Base-by-base conservation (phyloP, 1,140 invertebrate genomes). In the Papilio polyxenes region DNA sequence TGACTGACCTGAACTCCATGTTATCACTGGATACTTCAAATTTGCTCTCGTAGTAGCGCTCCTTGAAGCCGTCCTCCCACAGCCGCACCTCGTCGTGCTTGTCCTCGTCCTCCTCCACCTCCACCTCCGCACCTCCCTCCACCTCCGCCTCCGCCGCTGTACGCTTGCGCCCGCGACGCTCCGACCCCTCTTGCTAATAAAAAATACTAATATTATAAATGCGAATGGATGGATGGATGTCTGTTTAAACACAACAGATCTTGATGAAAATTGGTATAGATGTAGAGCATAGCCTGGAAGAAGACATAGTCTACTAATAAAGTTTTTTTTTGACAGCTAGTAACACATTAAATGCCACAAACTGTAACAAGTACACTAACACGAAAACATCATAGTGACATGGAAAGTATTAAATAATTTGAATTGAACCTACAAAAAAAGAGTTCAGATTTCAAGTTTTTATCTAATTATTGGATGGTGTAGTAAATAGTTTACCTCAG, bases 51-150 rank as follows among this genome's bases (percentile, higher is more conserved):
- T 99, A 99, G 95, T 99, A 99, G 40, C 98, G 95, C 91, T 99
- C 98, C 94, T 99, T 99, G 95, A 99, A 99, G 1, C 99, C 99
- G 89, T 98, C 97, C 95, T 99, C 99, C 98, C 98, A 99, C 8
- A 99, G 95, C 79, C 98, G 96, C 31, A 99, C 98, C 95, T 99
- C 98, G 95, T 99, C 99, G 85, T 97, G 96, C 13, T 96, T 96
- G 89, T 98, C 97, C 80, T 97, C 96, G 82, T 98, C 97, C 69
- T 97, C 96, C 51, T 96, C 96, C 2, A 96, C 95, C 7, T 95
- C 94, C n/a, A 15, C 13, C 3, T 17, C 1, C 51, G 1, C 13
- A 15, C 51, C 51, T 17, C 51, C 51, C 31, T 96, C 95, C 20
- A 92, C 84, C 0, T 87, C 89, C 3, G 92, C 92, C 37, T 84